A percentile compares a stretch with the other conserved stretches of the same genome.
Conservation (phyloP, 2,113 vertebrate species). For the Anser cygnoides region DNA sequence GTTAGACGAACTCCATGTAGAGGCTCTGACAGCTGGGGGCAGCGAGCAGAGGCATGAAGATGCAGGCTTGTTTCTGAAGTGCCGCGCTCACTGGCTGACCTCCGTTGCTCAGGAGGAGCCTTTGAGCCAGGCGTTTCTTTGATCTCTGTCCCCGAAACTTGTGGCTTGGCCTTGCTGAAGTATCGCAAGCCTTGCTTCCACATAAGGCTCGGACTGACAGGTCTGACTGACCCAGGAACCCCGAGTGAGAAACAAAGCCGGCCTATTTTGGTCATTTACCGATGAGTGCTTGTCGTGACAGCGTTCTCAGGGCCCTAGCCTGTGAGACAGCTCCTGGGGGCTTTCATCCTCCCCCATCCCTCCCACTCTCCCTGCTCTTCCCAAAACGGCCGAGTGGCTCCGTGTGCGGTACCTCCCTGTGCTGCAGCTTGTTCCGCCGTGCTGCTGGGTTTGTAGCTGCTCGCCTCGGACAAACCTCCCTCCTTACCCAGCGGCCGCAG, state of each 20-base stretch:
- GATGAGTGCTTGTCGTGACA: neutral
- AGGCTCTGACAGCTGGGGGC: neutral
- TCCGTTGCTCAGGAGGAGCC: neutral
- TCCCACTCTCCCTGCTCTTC: accelerated
- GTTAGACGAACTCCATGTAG: neutral
- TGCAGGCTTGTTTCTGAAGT: neutral
- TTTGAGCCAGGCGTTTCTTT: neutral
- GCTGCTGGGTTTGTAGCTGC: neutral
- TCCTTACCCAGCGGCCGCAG: neutral
- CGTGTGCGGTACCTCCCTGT: accelerated
- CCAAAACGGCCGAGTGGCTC: neutral
- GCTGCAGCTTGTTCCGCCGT: neutral
- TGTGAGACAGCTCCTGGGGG: neutral
- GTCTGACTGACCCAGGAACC: neutral
- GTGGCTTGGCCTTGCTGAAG: neutral
- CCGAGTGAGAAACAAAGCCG: accelerated
- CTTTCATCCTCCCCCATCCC: neutral
- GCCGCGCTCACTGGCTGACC: neutral
- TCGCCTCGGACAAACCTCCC: neutral
- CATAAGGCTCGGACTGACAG: neutral
- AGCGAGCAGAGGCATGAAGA: neutral
- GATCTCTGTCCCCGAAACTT: neutral
- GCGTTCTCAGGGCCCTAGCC: neutral
- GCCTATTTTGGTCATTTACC: neutral
- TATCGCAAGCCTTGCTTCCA: neutral